Evolutionary conservation across 2,888 invertebrate genomes (phyloP), one percentile per base, ranked within the genome.

Genomic region (Andrena dorsata): DNA sequence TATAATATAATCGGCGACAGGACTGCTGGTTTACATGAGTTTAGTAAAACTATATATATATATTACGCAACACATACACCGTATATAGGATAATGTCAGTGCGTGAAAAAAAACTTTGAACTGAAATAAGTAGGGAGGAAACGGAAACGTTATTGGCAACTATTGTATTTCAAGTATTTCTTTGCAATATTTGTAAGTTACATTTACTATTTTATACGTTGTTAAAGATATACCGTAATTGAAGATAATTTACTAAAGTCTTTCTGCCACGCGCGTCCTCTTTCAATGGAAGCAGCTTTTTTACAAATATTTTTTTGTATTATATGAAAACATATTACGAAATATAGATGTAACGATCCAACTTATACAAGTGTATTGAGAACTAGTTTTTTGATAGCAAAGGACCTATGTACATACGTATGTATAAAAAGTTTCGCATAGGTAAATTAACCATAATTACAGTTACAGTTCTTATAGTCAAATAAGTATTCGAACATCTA

Each of bases 361-460:
- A 49, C 77, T 78, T 87, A 77, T 82, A 81, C 75, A 84, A 83
- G 58, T 56, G 53, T 79, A 80, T 76, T 65, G 56, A 85, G 49
- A 63, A 66, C 76, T 81, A 83, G 77, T 84, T 74, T 77, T 86
- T 85, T 80, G 76, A 84, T 84, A 85, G 76, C 51, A 68, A 86
- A 66, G 64, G 69, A 83, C 76, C 56, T 83, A 64, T 85, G 88
- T 88, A 85, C 68, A 85, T 88, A 86, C 70, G 75, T 72, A 63
- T 89, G 85, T 89, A 88, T 83, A 88, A 81, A 85, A 51, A 72
- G 4, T 80, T 81, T 79, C 61, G 10, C 56, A 78, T 85, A 85
- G 80, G 16, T 76, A 82, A 83, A 77, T 58, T 73, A 76, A 35
- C 26, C 28, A 35, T 64, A 41, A 64, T 69, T 68, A 71, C 60